phyloP scores from a whole-genome alignment of 2,113 vertebrate species.

The Vidua chalybeata region DNA sequence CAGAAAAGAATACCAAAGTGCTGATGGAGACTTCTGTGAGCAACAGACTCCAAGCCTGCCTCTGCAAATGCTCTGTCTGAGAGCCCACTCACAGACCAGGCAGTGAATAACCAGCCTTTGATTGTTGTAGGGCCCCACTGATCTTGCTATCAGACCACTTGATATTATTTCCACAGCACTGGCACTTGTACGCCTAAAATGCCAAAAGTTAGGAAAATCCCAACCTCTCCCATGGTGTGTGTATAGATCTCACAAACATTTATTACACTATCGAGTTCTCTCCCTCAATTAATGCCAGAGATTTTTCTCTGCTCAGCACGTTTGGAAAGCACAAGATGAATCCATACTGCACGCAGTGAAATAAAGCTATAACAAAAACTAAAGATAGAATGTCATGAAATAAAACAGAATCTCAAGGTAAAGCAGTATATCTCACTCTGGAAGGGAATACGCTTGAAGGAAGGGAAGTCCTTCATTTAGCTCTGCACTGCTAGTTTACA shows the following conservation, averaged over 20 bases:
- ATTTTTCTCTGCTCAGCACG: background rate
- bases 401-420: background rate
- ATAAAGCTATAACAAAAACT: background rate
- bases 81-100: background rate
- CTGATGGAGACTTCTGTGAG: background rate
- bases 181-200: background rate
- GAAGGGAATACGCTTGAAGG: background rate
- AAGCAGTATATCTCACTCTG: background rate
- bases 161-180: background rate
- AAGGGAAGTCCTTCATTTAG: background rate
- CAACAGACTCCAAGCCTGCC: background rate
- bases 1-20: background rate
- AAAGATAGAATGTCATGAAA: background rate
- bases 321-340: background rate
- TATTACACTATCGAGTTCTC: background rate
- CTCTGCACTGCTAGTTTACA: background rate
- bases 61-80: accelerated
- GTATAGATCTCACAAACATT: background rate
- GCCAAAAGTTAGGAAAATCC: background rate
- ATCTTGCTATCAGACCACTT: background rate
- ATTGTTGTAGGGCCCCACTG: background rate
- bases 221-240: accelerated
- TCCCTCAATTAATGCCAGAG: background rate
- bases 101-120: background rate
- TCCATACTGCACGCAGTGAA: background rate